These are phyloP conservation scores for Pseudotriccus pelzelni DNA, from an alignment of 2,797 vertebrate genomes.

Conservation along the genomic window DNA sequence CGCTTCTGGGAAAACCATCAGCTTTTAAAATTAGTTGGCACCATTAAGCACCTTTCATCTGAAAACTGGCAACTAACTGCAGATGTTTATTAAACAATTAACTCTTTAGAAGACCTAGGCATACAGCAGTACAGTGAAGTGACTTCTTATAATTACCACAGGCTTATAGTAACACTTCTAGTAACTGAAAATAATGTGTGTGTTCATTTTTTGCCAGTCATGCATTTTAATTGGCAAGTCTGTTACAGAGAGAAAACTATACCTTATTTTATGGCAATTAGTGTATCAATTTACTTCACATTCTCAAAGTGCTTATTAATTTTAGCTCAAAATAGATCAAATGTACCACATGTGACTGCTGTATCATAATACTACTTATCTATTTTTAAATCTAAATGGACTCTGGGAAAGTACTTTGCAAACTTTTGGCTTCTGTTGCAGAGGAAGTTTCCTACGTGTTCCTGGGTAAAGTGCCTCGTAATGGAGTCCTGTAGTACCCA, in stretches of 20 bases:
- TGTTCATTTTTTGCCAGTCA: neutral
- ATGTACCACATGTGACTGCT: slow-evolving; percentile 65
- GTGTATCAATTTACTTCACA: slow-evolving; percentile 58
- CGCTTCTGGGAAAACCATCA: neutral
- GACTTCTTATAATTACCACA: neutral
- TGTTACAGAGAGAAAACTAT: slow-evolving; percentile 24
- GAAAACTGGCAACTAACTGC: neutral
- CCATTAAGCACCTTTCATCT: neutral
- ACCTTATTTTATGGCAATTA: slow-evolving; percentile 61
- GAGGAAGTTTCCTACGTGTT: slow-evolving; percentile 21
- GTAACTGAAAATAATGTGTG: neutral
- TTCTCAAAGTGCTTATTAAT: slow-evolving; percentile 64
- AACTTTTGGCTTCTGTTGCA: slow-evolving; percentile 34
- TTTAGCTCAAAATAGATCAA: slow-evolving; percentile 66
- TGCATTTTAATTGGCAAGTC: neutral
- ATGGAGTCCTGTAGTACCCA: neutral
- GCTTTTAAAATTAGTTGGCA: neutral
- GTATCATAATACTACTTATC: slow-evolving; percentile 61
- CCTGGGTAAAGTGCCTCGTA: neutral
- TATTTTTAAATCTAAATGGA: slow-evolving; percentile 68
- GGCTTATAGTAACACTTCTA: neutral
- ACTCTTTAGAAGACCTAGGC: neutral
- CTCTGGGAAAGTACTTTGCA: slow-evolving; percentile 56
- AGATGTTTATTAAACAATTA: neutral
- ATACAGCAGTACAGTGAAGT: neutral